Conservation (phyloP, 2,888 invertebrate genomes). For the Crossocerus cetratus region DNA sequence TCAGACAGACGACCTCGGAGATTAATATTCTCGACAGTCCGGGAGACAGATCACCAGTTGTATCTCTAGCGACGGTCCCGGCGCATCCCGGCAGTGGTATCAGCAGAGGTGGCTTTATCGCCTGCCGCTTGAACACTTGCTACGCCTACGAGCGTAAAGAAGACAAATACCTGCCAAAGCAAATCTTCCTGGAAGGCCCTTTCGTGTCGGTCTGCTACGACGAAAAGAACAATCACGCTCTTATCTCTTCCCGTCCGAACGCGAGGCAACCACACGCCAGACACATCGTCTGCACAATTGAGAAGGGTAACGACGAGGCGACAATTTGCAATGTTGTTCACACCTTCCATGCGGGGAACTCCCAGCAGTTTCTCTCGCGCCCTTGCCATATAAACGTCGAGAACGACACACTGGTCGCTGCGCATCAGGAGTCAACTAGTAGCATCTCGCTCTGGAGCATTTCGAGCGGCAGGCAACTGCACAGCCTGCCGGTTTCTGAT, state of each 20-base stretch:
- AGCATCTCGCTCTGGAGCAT: conserved; percentile 83
- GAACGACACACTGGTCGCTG: conserved; percentile 82
- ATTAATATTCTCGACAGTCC: conserved; percentile 70
- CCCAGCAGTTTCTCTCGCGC: conserved; percentile 83
- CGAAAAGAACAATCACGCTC: conserved; percentile 80
- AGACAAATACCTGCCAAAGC: conserved; percentile 65
- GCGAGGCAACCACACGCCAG: conserved; percentile 78
- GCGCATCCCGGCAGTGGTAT: conserved; percentile 74
- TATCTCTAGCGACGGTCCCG: conserved; percentile 80
- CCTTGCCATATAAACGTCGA: conserved; percentile 81
- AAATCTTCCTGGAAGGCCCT: conserved; percentile 83
- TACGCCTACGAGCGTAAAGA: conserved; percentile 82
- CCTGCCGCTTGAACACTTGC: conserved; percentile 86
- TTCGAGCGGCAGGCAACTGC: conserved; percentile 78
- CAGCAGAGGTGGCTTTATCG: conserved; percentile 81
- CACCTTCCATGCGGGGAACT: conserved; percentile 83
- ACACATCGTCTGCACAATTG: conserved; percentile 77
- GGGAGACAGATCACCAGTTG: conserved; percentile 85
- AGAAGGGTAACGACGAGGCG: conserved; percentile 75
- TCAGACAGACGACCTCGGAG: conserved; percentile 80
- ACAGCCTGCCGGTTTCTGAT: conserved; percentile 81
- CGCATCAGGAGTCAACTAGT: conserved; percentile 86
- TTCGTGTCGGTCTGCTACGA: conserved; percentile 88
- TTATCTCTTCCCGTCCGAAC: conserved; percentile 86
- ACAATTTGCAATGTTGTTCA: conserved; percentile 80